Evolutionary conservation across 2,888 invertebrate species (phyloP).

Genomic region (Acronicta alni): DNA sequence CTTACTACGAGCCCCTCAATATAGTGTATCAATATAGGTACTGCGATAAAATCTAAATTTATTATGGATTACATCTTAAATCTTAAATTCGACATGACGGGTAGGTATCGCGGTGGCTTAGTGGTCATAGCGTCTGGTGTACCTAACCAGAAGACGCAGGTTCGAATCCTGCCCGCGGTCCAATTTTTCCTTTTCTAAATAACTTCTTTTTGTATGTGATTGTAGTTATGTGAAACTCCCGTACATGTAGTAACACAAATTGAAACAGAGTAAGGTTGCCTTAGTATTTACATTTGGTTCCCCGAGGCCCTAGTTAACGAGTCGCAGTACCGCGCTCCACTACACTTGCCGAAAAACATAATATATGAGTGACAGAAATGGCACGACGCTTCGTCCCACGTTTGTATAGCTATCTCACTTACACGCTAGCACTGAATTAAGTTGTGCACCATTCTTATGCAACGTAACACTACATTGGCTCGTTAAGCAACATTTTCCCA

Average conservation of each 20-base stretch:
- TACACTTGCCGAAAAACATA: constrained; percentile 39
- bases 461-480: constrained; percentile 45
- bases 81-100: too few relatives aligned
- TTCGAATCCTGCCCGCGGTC: too few relatives aligned
- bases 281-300: constrained; percentile 35
- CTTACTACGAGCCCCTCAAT: too few relatives aligned
- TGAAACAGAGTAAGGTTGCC: constrained; percentile 31
- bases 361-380: constrained; percentile 22
- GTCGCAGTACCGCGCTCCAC: constrained; percentile 30
- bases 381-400: constrained; percentile 12
- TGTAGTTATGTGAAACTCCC: too few relatives aligned
- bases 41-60: too few relatives aligned
- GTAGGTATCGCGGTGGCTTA: too few relatives aligned
- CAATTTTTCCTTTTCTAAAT: too few relatives aligned
- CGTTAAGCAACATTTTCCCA: constrained; percentile 53
- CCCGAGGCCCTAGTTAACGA: constrained; percentile 50
- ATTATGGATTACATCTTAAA: too few relatives aligned
- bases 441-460: constrained; percentile 27
- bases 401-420: constrained; percentile 25
- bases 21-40: too few relatives aligned
- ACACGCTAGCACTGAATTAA: constrained; percentile 35
- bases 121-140: too few relatives aligned
- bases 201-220: background rate
- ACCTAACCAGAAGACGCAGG: too few relatives aligned
- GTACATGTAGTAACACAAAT: constrained; percentile 26